Evolutionary conservation across 2,113 vertebrate species (phyloP).

Genomic region (Halcyon malimbica): DNA sequence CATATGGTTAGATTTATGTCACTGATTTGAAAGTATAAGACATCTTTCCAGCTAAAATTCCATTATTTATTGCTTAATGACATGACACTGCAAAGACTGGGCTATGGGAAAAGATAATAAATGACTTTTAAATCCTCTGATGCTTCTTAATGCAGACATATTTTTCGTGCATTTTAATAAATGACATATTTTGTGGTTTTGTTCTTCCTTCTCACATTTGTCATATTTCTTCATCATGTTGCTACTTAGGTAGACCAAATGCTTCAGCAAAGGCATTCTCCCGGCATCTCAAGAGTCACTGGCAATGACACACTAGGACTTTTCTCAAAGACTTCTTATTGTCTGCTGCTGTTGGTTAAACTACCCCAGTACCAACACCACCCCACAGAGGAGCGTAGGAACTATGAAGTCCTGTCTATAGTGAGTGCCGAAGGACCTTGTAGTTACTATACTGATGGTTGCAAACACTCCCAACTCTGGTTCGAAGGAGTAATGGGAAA

Average conservation of each 20-base stretch:
- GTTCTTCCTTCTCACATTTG: neutral
- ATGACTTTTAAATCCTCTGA: constrained; percentile 29
- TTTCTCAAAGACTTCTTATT: neutral
- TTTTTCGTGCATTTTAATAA: neutral
- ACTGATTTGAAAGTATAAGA: constrained; percentile 40
- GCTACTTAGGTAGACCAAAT: neutral
- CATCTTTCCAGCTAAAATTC: constrained; percentile 42
- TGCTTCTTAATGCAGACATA: neutral
- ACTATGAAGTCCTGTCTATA: neutral
- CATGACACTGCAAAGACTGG: constrained; percentile 31
- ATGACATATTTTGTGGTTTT: neutral
- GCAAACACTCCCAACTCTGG: neutral
- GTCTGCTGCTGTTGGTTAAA: neutral
- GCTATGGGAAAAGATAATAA: neutral
- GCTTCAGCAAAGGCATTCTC: neutral
- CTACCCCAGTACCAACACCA: neutral
- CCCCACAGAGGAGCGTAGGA: fast-evolving
- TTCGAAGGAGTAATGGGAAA: neutral
- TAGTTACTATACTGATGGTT: neutral
- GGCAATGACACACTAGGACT: neutral
- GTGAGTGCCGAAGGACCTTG: neutral
- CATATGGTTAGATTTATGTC: constrained; percentile 61
- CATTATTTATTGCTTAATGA: constrained; percentile 59
- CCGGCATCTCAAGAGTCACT: neutral
- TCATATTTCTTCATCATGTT: neutral